Conservation (phyloP, 2,113 vertebrate genomes). For the Phalacrocorax aristotelis region DNA sequence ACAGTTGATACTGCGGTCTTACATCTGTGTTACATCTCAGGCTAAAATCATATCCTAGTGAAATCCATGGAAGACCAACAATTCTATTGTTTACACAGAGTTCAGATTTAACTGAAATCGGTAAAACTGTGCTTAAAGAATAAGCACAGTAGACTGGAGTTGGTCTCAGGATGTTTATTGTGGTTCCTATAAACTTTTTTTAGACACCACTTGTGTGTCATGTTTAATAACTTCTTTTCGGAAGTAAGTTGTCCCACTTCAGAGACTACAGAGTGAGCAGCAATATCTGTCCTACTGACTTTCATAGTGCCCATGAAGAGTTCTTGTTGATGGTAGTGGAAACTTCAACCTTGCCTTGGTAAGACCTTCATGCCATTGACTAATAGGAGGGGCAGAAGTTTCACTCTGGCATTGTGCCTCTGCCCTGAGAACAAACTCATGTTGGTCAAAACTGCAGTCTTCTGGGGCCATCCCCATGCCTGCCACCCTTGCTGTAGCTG, state of each 20-base stretch:
- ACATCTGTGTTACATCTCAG: background rate
- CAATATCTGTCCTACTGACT: background rate
- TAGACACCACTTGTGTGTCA: too few relatives aligned
- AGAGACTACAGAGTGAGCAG: background rate
- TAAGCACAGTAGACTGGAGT: background rate
- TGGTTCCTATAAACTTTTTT: background rate
- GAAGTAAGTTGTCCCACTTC: background rate
- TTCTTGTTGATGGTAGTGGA: background rate
- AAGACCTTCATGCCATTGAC: fast-evolving
- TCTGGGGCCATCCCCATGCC: background rate
- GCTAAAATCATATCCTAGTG: background rate
- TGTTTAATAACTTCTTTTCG: background rate
- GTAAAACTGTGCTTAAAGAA: background rate
- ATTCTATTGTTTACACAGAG: background rate
- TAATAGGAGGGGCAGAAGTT: background rate
- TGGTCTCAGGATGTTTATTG: background rate
- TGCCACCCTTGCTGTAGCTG: background rate
- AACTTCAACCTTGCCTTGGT: background rate
- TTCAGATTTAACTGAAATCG: background rate
- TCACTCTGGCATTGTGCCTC: background rate
- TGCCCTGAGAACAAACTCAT: background rate
- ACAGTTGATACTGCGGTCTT: background rate
- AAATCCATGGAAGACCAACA: background rate
- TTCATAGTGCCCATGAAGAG: background rate
- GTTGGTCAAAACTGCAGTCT: background rate